Base-by-base conservation (phyloP, 2,888 invertebrate species). In the Torymus texanus region DNA sequence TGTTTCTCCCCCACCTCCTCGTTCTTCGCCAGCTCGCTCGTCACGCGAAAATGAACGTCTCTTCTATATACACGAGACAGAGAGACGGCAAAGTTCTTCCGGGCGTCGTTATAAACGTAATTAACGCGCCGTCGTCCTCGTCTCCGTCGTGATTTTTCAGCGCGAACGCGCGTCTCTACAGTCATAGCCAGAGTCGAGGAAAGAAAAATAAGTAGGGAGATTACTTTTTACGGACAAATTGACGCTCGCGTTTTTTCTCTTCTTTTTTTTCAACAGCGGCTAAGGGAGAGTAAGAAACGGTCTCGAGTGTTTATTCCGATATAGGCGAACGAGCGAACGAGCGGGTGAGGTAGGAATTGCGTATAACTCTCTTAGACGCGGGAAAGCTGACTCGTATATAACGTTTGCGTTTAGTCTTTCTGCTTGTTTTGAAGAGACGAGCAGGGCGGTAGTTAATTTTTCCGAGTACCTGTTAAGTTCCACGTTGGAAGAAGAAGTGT, bases 61-160 rank as follows among this genome's bases (percentile, higher is more conserved):
- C 63, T 13, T 65, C 16, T 29, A 55, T 14, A 66, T 24, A 8
- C 50, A 16, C 21, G 21, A 21, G 21, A 21, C 21, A 29, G 21
- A 3, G 51, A 14, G 24, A 58, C 21, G 29, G 24, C 24, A 68
- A 58, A 41, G 41, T 41, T 41, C 41, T 65, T 74, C 55, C 29
- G 14, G 21, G 29, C 61, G 29, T 56, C 71, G 51, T 79, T 75
- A 75, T 75, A 61, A 79, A 72, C 72, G 66, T 76, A 76, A 80
- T 80, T 80, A 80, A 76, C 67, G 76, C 75, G 62, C 16, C 72
- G 61, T 2, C 21, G 55, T 41, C 41, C 41, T 41, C 41, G 41
- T 41, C 29, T 62, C 53, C 61, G 53, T 51, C 61, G 62, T 62
- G 72, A 75, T 80, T 68, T 72, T 41, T 59, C n/a, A 41, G 24